phyloP scores from a whole-genome alignment of 2,113 vertebrate species.

The Crotalus tigris region DNA sequence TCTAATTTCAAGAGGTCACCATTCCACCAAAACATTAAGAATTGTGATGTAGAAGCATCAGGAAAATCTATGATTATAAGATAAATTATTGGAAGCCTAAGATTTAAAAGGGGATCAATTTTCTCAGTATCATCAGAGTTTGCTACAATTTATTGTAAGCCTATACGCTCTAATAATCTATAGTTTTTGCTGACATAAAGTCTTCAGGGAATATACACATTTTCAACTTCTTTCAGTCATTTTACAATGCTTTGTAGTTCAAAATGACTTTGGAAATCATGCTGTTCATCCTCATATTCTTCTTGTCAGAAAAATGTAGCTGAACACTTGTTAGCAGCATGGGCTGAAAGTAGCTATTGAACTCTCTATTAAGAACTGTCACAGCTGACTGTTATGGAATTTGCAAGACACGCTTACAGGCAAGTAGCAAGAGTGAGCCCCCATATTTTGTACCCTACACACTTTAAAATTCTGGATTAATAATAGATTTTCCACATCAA shows the following conservation, averaged over 20 bases:
- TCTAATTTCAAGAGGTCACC: constrained; percentile 5
- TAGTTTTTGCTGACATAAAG: neutral
- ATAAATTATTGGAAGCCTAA: neutral
- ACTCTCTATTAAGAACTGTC: neutral
- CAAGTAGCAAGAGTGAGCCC: neutral
- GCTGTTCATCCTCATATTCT: constrained; percentile 10
- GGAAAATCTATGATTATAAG: neutral
- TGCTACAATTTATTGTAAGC: neutral
- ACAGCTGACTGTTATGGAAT: neutral
- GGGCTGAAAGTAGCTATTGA: constrained; percentile 15
- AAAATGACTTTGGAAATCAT: neutral
- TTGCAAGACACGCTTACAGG: neutral
- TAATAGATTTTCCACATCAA: neutral
- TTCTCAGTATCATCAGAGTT: neutral
- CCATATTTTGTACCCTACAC: neutral
- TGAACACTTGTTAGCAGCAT: constrained; percentile 17
- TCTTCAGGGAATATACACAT: neutral
- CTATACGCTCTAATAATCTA: neutral
- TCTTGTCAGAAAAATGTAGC: constrained; percentile 2
- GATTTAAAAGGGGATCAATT: neutral
- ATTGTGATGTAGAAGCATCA: constrained; percentile 11
- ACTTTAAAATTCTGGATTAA: neutral
- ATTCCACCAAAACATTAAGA: constrained; percentile 5
- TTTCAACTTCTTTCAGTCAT: constrained; percentile 29
- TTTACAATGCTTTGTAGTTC: constrained; percentile 16